These are phyloP conservation scores for Amphipyra tragopoginis DNA, from an alignment of 2,888 invertebrate species.

Conservation along the genomic window DNA sequence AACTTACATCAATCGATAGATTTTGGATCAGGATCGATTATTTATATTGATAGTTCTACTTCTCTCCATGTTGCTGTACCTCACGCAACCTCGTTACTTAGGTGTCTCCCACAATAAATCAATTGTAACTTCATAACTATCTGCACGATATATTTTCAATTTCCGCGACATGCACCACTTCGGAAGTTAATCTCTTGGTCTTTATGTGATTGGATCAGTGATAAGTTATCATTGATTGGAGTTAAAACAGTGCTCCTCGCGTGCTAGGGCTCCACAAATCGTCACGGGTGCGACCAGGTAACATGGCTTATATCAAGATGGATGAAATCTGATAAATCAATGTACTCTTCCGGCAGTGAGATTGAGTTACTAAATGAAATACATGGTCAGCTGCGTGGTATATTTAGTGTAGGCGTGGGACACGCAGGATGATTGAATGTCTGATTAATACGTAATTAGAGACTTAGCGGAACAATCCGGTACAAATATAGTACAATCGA, in stretches of 20 bases:
- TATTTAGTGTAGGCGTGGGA: too few species aligned
- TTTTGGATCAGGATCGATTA: too few species aligned
- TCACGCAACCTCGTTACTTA: background rate
- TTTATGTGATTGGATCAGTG: conserved; percentile 19
- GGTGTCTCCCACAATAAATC: conserved; percentile 5
- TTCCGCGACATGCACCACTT: conserved; percentile 18
- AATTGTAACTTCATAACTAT: conserved; percentile 1
- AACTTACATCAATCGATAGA: too few species aligned
- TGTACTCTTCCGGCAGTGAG: too few species aligned
- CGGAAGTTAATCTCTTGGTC: conserved; percentile 8
- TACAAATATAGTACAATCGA: too few species aligned
- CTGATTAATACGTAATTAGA: too few species aligned
- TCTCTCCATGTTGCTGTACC: background rate
- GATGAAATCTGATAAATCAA: conserved; percentile 36
- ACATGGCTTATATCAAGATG: conserved; percentile 30
- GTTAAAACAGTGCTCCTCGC: conserved; percentile 23
- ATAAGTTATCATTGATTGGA: conserved; percentile 37
- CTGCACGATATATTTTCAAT: conserved; percentile 28
- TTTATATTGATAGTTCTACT: too few species aligned
- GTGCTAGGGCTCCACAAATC: conserved; percentile 41
- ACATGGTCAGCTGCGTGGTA: too few species aligned
- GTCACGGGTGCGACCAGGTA: conserved; percentile 4
- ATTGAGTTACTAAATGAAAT: too few species aligned
- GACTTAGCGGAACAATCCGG: too few species aligned
- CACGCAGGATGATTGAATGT: too few species aligned